A percentile compares a stretch with the other conserved stretches of the same genome.
phyloP scores from a whole-genome alignment of 2,888 invertebrate genomes.

The Plagiodera versicolora region DNA sequence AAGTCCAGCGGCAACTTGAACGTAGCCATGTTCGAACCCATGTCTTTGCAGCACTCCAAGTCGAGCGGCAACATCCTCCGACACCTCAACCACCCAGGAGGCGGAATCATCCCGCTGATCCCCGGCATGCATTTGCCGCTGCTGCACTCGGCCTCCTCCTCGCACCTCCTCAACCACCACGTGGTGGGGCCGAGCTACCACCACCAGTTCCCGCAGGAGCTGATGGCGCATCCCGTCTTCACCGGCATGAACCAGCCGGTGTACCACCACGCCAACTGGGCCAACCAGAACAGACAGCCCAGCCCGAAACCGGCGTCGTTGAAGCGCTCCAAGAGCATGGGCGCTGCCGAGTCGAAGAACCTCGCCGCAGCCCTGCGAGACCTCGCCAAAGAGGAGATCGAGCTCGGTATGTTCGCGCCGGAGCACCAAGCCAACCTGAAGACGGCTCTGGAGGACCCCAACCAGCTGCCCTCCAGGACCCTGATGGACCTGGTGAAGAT shows the following conservation, averaged over 20 bases:
- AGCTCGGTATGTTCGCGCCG: conserved; percentile 73
- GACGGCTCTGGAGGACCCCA: conserved; percentile 80
- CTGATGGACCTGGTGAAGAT: conserved; percentile 85
- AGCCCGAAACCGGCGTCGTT: conserved; percentile 44
- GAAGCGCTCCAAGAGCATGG: conserved; percentile 81
- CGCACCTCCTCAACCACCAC: conserved; percentile 64
- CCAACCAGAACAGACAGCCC: conserved; percentile 46
- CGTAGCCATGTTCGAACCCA: conserved; percentile 43
- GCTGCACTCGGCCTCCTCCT: conserved; percentile 64
- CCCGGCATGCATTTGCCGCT: conserved; percentile 49
- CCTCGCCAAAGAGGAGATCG: conserved; percentile 69
- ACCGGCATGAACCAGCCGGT: conserved; percentile 50
- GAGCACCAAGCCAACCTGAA: conserved; percentile 75
- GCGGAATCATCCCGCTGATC: conserved; percentile 45
- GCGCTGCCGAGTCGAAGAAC: conserved; percentile 65
- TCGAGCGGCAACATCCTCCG: conserved; percentile 71
- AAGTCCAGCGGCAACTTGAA: conserved; percentile 52
- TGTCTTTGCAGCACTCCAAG: conserved; percentile 56
- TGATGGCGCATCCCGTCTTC: conserved; percentile 53
- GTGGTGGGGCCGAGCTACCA: conserved; percentile 64
- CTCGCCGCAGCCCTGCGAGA: conserved; percentile 69
- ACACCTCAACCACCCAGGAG: conserved; percentile 50
- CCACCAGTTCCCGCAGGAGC: conserved; percentile 55
- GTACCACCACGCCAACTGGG: conserved; percentile 37
- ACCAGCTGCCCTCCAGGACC: conserved; percentile 70